phyloP scores from a whole-genome alignment of 1,140 invertebrate genomes.

The Leptinotarsa lineolata region DNA sequence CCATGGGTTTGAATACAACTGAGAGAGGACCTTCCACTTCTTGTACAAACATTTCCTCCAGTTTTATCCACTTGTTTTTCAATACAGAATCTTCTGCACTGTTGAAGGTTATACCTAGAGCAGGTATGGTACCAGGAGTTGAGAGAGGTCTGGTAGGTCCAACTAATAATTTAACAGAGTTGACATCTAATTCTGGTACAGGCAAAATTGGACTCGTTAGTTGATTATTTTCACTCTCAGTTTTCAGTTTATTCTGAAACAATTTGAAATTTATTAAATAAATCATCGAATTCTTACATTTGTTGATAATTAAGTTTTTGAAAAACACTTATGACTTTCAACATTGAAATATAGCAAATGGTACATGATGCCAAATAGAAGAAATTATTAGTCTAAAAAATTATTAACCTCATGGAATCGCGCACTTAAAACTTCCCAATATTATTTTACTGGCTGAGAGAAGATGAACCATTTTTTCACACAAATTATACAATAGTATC shows the following conservation, averaged over 20 bases:
- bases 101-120: constrained; percentile 53
- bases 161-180: constrained; percentile 69
- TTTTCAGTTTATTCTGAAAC: constrained; percentile 42
- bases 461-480: no score
- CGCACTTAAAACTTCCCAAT: no score
- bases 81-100: constrained; percentile 50
- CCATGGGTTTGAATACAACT: constrained; percentile 77
- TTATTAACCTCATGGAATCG: no score
- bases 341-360: neutral
- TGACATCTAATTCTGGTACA: constrained; percentile 69
- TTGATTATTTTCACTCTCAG: constrained; percentile 31
- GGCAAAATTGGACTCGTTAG: constrained; percentile 59
- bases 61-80: constrained; percentile 66
- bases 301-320: no score
- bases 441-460: no score
- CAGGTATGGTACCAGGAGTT: constrained; percentile 57
- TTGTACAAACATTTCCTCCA: constrained; percentile 79
- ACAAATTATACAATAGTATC: no score
- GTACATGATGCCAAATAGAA: no score
- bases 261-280: constrained; percentile 10
- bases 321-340: neutral
- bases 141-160: constrained; percentile 60
- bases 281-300: neutral
- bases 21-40: constrained; percentile 71
- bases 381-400: no score